phyloP scores from a whole-genome alignment of 2,888 invertebrate genomes.

The Microctonus hyperodae region DNA sequence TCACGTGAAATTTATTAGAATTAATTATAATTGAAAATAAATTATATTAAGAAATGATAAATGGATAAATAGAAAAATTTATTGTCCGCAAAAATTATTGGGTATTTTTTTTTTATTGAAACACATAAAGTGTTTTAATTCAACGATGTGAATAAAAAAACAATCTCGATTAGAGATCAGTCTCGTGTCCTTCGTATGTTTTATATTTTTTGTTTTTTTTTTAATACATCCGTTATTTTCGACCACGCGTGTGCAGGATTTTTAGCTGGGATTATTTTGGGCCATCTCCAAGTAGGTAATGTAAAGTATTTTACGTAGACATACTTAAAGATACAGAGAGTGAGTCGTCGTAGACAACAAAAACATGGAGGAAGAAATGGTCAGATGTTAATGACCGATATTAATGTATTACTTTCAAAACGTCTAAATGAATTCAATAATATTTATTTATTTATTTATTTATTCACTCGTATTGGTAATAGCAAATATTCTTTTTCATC shows the following conservation, averaged over 20 bases:
- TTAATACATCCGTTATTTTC: constrained; percentile 25
- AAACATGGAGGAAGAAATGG: no score
- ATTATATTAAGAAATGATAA: background rate
- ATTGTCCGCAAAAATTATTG: no score
- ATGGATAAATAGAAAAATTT: no score
- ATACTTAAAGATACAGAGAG: no score
- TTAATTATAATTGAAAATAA: background rate
- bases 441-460: no score
- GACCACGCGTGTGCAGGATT: background rate
- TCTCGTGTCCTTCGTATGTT: constrained; percentile 21
- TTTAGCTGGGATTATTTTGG: constrained; percentile 4
- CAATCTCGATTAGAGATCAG: background rate
- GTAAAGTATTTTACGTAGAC: constrained; percentile 11
- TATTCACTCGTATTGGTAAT: no score
- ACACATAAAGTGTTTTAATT: no score
- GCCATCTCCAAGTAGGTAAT: constrained; percentile 2
- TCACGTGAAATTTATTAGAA: background rate
- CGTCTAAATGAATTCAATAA: no score
- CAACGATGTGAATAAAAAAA: background rate
- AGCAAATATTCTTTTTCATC: background rate
- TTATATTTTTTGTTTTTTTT: no score
- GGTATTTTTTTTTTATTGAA: no score
- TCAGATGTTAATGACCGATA: constrained; percentile 9
- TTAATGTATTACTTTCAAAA: no score
- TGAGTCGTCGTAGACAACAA: no score